Base-by-base conservation (phyloP, 2,797 vertebrate genomes). In the Pantherophis alleghaniensis region DNA sequence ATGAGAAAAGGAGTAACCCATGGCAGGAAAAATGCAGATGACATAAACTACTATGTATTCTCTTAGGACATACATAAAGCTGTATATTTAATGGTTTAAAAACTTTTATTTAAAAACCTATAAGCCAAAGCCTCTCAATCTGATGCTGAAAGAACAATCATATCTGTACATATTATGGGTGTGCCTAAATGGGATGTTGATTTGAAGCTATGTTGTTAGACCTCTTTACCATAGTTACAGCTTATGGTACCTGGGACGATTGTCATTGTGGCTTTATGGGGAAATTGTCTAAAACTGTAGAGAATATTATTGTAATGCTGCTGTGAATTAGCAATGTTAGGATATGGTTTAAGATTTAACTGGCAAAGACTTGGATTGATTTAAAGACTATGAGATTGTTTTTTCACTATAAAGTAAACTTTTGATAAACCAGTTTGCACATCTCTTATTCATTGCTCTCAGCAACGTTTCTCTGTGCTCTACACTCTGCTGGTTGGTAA, bases 111-210 rank as follows among this genome's bases (percentile, higher is more conserved):
- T 90, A 61, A 13, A 57, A 57, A 47, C 32, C 60, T 0, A 51
- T 20, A 83, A 89, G 10, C 59, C 24, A 66, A 28, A 24, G 37
- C 2, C 42, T 56, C 0, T 0, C 0, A 2, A 56, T 74, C 7
- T 2, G 20, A 69, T 0, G 0, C 60, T 91, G 87, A 79, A 94
- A 22, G 55, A 63, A 66, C 2, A 0, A 0, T 16, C 1, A 0
- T 92, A 59, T 86, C 37, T 92, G 79, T 0, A 0, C 7, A 9
- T 13, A 47, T 83, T 51, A 59, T 42, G 89, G 16, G n/a, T 88
- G 32, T 69, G n/a, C 87, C 37, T 28, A 56, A 56, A 55, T 28
- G 32, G 7, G 22, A 53, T 91, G 28, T 37, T 63, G 61, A 26
- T 60, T 37, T 87, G 10, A 79, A 69, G 13, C 5, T 90, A 11